Base-by-base conservation (phyloP, 2,113 vertebrate genomes). In the Malurus melanocephalus region DNA sequence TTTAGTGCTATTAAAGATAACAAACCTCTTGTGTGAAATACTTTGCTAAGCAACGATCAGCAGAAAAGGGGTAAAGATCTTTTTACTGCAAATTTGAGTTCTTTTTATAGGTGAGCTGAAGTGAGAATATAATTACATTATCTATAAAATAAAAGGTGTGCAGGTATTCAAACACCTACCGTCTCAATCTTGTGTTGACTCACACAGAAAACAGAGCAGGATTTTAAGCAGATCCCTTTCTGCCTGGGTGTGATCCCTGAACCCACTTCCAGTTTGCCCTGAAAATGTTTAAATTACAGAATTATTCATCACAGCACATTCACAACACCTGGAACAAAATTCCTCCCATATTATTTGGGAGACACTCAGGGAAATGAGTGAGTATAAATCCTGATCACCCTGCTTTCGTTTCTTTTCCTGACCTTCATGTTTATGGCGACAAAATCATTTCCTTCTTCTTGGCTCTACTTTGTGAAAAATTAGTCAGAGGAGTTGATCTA, bases 1-100 rank as follows among this genome's bases (percentile, higher is more conserved):
- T 96, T 96, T 95, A 96, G 93, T 86, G 83, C 95, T 95, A 93
- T 97, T 95, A 96, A 97, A 96, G 93, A 96, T 96, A 97, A 96
- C 95, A 97, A 96, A 97, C 73, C 94, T 96, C 95, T 93, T 85
- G 78, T 91, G 91, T 94, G 84, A 93, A 96, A 96, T 93, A 92
- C 69, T 96, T 96, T 94, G 90, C 95, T 96, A 93, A 96, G 92
- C 93, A 89, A 89, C 51, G 85, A 97, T 97, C 95, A 96, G 94
- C 92, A 87, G 80, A 95, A 95, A 96, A 94, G 57, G 82, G 12
- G 88, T 85, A 88, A 95, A 90, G 89, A 93, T 93, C 43, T 45
- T 87, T 92, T 93, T 56, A 86, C 86, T 94, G 88, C 92, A 96
- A 96, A 95, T 94, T 53, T 93, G 77, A 90, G 67, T 60, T 85